Evolutionary conservation across 1,140 invertebrate genomes (phyloP), one percentile per base, ranked within the genome.

Genomic region (Lepidotrigona ventralis): DNA sequence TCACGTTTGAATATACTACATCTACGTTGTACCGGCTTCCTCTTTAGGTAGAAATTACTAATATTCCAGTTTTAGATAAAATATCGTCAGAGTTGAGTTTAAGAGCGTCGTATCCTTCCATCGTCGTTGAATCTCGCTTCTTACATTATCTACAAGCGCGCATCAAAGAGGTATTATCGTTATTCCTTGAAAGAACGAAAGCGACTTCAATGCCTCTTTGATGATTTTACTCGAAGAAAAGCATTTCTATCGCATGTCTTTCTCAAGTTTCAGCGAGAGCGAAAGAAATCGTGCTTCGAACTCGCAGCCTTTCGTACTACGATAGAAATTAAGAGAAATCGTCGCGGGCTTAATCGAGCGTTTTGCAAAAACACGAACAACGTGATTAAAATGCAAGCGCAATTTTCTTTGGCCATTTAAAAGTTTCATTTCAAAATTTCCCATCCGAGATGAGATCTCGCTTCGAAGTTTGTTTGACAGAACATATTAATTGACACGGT

Each of bases 121-220:
- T n/a, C 23, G 23, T 70, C 68, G 33, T 46, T 70, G 12, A 46
- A 70, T 51, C 46, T 51, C n/a, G 69, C 46, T 71, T 26, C n/a
- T 53, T 53, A 70, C 46, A 51, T 51, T 46, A 71, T 58, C 26
- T 58, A 58, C 56, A 74, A 58, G 54, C n/a, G 17, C 5, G 23
- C 54, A 74, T 73, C 71, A 54, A 73, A 54, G 71, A 73, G 11
- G 26, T 73, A 73, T 74, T 74, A 58, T 74, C 54, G 29, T 74
- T 58, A 39, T 29, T 58, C 21, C 53, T 39, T 14, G 26, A 51
- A 71, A 26, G 46, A 71, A 54, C 72, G 54, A 58, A 26, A 58
- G 29, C 29, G 29, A 58, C 72, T 74, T 58, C 39, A 74, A 58
- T 17, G 26, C 39, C 12, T 58, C 72, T 74, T 74, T 58, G 29